Conservation (phyloP, 2,113 vertebrate genomes). For the Delphinapterus leucas region DNA sequence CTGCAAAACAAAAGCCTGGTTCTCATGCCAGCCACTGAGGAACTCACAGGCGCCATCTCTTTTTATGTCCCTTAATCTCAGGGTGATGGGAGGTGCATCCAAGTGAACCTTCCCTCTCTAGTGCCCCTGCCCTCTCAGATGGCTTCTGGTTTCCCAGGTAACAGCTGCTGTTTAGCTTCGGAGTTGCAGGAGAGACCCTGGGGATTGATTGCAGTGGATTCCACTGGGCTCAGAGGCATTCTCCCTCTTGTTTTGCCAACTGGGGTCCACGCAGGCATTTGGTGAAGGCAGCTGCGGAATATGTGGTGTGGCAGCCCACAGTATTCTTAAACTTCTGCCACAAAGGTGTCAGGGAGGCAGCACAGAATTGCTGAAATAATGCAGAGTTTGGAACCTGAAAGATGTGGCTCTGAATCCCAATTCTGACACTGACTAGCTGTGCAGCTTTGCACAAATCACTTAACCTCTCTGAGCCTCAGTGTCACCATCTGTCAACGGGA, state of each 20-base stretch:
- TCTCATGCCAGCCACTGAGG: neutral
- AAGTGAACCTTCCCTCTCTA: neutral
- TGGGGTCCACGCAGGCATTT: slow-evolving; percentile 30
- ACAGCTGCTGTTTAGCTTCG: neutral
- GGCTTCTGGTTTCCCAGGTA: neutral
- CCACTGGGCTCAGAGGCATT: neutral
- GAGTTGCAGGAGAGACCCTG: slow-evolving; percentile 6
- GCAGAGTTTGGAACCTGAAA: neutral
- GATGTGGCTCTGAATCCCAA: neutral
- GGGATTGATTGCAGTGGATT: slow-evolving; percentile 4
- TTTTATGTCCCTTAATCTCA: neutral
- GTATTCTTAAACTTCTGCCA: neutral
- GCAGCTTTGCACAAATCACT: neutral
- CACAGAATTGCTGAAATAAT: neutral
- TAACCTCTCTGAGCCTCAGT: neutral
- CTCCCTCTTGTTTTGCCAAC: neutral
- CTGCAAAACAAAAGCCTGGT: neutral
- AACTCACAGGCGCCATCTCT: neutral
- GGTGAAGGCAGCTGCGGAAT: neutral
- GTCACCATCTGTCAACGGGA: neutral
- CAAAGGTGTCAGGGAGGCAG: neutral
- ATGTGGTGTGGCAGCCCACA: neutral
- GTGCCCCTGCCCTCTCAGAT: neutral
- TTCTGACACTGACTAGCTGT: neutral
- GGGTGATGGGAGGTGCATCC: neutral